Conservation (phyloP, 2,888 invertebrate species). For the Tachina fera region DNA sequence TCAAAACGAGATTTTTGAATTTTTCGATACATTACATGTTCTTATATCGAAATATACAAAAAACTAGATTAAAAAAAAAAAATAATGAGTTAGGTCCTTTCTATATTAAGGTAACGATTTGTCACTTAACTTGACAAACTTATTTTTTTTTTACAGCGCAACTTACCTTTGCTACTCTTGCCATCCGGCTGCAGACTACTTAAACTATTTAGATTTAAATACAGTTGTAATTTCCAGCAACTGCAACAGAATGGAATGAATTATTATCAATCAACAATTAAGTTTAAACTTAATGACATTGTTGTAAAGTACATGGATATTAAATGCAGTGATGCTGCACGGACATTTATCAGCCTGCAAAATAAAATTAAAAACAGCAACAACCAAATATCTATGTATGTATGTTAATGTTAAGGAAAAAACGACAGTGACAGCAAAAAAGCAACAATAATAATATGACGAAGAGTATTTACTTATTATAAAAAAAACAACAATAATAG, state of each 20-base stretch:
- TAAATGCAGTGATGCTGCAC: slow-evolving; percentile 4
- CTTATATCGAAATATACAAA: too few species aligned
- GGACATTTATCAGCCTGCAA: slow-evolving; percentile 15
- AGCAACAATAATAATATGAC: not conserved
- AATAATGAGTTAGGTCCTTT: too few species aligned
- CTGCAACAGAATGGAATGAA: slow-evolving; percentile 22
- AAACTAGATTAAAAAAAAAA: too few species aligned
- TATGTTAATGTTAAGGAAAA: not conserved
- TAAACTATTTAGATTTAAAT: slow-evolving; percentile 2
- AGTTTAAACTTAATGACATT: slow-evolving; percentile 48
- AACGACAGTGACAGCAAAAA: slow-evolving; percentile 1
- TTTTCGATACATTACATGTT: too few species aligned
- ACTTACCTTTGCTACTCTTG: not conserved
- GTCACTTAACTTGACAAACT: not conserved
- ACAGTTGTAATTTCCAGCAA: slow-evolving; percentile 15
- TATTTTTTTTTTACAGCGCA: not conserved
- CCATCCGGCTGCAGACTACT: not conserved
- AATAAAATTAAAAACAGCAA: not conserved
- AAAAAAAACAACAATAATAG: slow-evolving; percentile 1
- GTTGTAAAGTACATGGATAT: slow-evolving; percentile 2
- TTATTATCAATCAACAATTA: slow-evolving; percentile 53
- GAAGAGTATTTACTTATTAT: not conserved
- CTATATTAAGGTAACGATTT: too few species aligned
- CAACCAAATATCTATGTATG: not conserved
- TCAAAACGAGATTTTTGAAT: too few species aligned